A percentile compares a stretch with the other conserved stretches of the same genome.
Evolutionary conservation across 2,888 invertebrate genomes (phyloP).

Genomic region (Andricus curvator): DNA sequence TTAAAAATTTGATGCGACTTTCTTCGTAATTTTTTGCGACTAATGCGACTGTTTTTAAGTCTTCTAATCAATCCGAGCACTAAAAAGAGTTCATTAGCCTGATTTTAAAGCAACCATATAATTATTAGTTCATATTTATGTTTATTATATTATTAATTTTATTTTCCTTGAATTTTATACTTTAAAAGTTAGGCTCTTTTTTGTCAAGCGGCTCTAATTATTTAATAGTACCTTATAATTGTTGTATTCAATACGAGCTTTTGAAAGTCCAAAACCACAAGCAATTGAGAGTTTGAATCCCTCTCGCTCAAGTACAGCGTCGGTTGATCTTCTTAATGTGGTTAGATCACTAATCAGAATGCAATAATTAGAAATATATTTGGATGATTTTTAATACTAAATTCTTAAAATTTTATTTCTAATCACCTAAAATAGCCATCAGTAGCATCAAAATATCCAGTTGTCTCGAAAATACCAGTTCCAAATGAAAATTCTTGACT

Average conservation of each 20-base stretch:
- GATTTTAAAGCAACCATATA: too few species aligned
- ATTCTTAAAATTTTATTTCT: not conserved
- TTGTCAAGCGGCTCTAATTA: not conserved
- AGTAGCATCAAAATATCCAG: slow-evolving; percentile 51
- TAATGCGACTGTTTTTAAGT: too few species aligned
- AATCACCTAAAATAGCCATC: slow-evolving; percentile 41
- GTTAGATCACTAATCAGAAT: slow-evolving; percentile 57
- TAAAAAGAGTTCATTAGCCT: too few species aligned
- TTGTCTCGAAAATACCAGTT: slow-evolving; percentile 51
- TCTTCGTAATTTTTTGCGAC: too few species aligned
- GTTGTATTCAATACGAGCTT: slow-evolving; percentile 51
- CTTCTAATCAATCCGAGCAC: too few species aligned
- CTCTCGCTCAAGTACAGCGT: slow-evolving; percentile 54
- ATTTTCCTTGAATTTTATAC: too few species aligned
- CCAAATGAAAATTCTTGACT: slow-evolving; percentile 51
- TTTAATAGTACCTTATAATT: slow-evolving; percentile 57
- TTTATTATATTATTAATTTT: too few species aligned
- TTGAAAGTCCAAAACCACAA: slow-evolving; percentile 57
- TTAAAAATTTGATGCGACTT: too few species aligned
- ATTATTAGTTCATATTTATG: too few species aligned
- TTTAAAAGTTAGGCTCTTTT: too few species aligned
- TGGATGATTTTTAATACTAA: not conserved
- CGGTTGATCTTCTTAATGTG: slow-evolving; percentile 54
- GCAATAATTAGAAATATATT: not conserved
- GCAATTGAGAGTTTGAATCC: slow-evolving; percentile 52